A percentile compares a stretch with the other conserved stretches of the same genome.
phyloP scores from a whole-genome alignment of 2,888 invertebrate species.

The Desoria tigrina region DNA sequence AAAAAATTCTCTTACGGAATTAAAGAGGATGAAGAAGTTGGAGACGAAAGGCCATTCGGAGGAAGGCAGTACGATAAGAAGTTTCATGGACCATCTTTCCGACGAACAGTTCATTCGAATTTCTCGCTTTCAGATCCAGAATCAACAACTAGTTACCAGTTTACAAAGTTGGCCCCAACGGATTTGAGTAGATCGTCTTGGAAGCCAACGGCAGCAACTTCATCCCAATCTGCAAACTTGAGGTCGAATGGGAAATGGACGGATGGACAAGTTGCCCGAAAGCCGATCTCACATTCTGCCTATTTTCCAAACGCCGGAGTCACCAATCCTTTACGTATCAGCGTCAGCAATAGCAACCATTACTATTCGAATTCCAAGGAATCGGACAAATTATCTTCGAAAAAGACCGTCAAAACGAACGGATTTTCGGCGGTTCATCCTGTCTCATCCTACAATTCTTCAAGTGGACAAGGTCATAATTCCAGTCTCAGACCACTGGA shows the following conservation, averaged over 20 bases:
- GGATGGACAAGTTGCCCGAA: background rate
- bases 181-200: background rate
- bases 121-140: background rate
- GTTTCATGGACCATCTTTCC: conserved; percentile 13
- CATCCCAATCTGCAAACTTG: background rate
- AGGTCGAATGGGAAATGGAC: background rate
- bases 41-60: conserved; percentile 5
- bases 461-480: background rate
- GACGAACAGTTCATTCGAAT: background rate
- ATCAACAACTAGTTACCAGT: no score
- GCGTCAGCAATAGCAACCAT: background rate
- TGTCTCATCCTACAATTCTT: background rate
- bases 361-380: background rate
- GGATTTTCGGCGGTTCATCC: background rate
- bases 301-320: conserved; percentile 4
- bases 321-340: background rate
- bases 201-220: background rate
- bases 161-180: no score
- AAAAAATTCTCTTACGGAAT: no score
- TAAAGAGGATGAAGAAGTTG: no score
- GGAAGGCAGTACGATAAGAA: conserved; percentile 7
- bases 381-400: no score
- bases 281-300: background rate
- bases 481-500: background rate
- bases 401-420: background rate